Conservation (phyloP, 2,797 vertebrate species). For the Hypotaenidia okinawae region DNA sequence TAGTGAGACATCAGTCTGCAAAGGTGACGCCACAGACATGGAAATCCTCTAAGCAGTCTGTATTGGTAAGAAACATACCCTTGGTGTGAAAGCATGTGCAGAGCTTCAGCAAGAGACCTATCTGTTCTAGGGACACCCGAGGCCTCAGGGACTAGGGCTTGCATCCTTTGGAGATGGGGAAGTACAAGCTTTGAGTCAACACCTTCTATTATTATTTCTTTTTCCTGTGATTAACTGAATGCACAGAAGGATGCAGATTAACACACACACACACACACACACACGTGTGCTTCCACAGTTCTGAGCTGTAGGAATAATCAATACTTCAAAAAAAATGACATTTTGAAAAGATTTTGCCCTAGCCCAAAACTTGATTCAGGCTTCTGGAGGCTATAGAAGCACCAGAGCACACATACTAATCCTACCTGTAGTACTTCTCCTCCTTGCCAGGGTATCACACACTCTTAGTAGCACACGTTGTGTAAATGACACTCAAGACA, state of each 20-base stretch:
- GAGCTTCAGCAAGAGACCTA: background rate
- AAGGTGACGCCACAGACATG: slow-evolving; percentile 83
- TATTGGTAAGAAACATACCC: slow-evolving; percentile 73
- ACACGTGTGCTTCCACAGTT: background rate
- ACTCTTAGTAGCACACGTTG: background rate
- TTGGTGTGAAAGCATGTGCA: background rate
- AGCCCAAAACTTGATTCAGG: background rate
- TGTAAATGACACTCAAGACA: background rate
- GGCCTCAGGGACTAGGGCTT: background rate
- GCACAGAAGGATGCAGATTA: background rate
- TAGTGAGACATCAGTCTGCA: slow-evolving; percentile 79
- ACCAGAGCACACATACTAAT: background rate
- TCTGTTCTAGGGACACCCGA: background rate
- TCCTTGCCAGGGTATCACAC: background rate
- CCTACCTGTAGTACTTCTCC: background rate
- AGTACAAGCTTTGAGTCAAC: background rate
- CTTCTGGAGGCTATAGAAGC: background rate
- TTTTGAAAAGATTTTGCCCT: background rate
- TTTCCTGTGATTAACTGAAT: background rate
- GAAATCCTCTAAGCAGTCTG: slow-evolving; percentile 82
- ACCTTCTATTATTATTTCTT: background rate
- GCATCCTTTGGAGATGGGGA: background rate
- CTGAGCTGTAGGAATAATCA: background rate
- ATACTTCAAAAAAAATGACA: background rate
- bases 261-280: too few relatives aligned